Percentiles rank a stretch among this genome's conserved stretches.
These are phyloP conservation scores for Halcyon leucocephala DNA, from an alignment of 2,797 vertebrate genomes.

Conservation along the genomic window DNA sequence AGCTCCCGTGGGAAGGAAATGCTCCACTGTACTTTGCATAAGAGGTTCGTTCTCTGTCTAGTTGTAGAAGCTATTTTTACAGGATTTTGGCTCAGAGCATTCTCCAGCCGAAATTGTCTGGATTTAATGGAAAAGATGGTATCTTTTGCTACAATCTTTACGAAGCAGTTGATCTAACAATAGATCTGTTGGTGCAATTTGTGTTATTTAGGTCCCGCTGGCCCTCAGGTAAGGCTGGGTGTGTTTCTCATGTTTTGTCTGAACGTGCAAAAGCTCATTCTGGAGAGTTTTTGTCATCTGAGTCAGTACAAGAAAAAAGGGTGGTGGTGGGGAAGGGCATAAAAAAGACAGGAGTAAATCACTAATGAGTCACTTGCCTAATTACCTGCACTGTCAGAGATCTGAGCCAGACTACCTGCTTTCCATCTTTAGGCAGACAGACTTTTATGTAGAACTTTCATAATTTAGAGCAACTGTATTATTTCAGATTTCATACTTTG, in stretches of 20 bases:
- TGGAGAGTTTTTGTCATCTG: background rate
- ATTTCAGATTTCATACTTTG: background rate
- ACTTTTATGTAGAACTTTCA: background rate
- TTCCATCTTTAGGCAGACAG: background rate
- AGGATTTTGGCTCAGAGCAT: background rate
- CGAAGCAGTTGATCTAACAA: background rate
- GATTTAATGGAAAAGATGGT: background rate
- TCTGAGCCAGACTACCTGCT: background rate
- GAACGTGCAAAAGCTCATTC: background rate
- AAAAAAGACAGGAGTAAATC: background rate
- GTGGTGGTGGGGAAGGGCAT: background rate
- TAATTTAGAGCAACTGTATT: background rate
- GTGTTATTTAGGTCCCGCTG: background rate
- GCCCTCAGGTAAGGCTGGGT: background rate
- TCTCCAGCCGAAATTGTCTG: slow-evolving; percentile 7
- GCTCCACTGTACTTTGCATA: slow-evolving; percentile 21
- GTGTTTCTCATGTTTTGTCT: background rate
- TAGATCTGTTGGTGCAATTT: background rate
- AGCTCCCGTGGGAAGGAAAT: slow-evolving; percentile 27
- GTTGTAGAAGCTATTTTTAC: slow-evolving; percentile 34
- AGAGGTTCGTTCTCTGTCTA: background rate
- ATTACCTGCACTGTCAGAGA: background rate
- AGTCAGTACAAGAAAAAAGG: background rate
- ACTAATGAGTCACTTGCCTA: background rate
- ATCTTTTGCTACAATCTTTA: background rate